Base-by-base conservation (phyloP, 2,888 invertebrate species). In the Alviniconcha strummeri region DNA sequence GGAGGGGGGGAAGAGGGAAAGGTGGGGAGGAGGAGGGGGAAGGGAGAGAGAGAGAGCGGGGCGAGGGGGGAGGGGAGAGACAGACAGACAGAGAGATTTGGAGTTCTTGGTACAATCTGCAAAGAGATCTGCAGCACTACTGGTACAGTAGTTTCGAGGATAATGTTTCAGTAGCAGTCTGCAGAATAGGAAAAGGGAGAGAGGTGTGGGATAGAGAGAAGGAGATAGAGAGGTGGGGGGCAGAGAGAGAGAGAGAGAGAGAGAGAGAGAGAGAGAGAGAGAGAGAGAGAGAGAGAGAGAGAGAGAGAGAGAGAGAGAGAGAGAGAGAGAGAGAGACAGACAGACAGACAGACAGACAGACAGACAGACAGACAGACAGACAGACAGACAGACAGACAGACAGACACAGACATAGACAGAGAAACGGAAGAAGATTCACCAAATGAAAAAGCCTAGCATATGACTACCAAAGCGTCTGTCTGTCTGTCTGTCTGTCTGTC, bases 251-350 rank as follows among this genome's bases (percentile, higher is more conserved):
- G 55, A 1, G 75, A 3, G 75, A 7, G 75, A 54, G 75, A 6
- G 75, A 13, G 11, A 54, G 75, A 75, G 75, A 75, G 13, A 75
- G 75, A 75, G 54, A 75, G 54, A 75, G 54, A 13, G 13, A 75
- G 75, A 75, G 75, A 75, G 75, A 55, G 75, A 75, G 75, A 75
- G 75, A 75, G 75, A 75, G 54, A 75, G 54, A 75, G 75, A 78
- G 78, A 78, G 64, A 77, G 56, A 60, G 19, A 77, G 36, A 78
- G n/a, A 57, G 19, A 15, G 60, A 79, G 79, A 79, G 60, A 79
- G 52, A 79, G 19, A 79, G 67, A 77, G 54, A 77, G 76, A 77
- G 76, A 77, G 76, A 77, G 76, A 77, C 56, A 55, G 76, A 77
- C 17, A 77, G 76, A 77, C 9, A 55, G 76, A 75, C 19, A 75